Conservation (phyloP, 2,797 vertebrate genomes). For the Siniperca scherzeri region DNA sequence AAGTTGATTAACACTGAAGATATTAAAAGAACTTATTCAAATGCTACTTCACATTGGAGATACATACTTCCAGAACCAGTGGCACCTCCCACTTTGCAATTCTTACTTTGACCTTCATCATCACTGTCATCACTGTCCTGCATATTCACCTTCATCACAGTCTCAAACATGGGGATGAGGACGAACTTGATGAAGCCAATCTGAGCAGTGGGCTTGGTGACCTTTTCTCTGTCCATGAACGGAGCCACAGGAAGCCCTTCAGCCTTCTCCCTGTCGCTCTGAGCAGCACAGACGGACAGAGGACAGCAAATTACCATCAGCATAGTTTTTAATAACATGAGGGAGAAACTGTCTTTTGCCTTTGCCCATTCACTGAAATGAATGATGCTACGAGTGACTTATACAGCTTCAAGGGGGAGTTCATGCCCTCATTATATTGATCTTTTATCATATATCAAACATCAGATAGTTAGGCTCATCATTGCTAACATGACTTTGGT, state of each 20-base stretch:
- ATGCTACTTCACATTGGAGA: not conserved
- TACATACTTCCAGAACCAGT: not conserved
- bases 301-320: not conserved
- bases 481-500: not conserved
- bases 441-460: not conserved
- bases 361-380: not conserved
- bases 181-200: constrained; percentile 92
- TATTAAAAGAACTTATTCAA: not conserved
- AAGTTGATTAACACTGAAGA: not conserved
- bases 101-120: not conserved
- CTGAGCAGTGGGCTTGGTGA: constrained; percentile 94
- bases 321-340: not conserved
- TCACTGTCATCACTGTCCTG: not conserved
- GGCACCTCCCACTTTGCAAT: not conserved
- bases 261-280: constrained; percentile 93
- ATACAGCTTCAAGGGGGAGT: not conserved
- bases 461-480: not conserved
- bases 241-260: constrained; percentile 95
- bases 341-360: not conserved
- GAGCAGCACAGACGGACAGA: constrained; percentile 20
- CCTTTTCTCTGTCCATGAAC: constrained; percentile 96
- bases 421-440: not conserved
- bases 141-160: constrained; percentile 84
- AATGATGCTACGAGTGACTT: not conserved
- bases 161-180: constrained; percentile 88